Conservation (phyloP, 2,113 vertebrate species). For the Oreochromis spilurus region DNA sequence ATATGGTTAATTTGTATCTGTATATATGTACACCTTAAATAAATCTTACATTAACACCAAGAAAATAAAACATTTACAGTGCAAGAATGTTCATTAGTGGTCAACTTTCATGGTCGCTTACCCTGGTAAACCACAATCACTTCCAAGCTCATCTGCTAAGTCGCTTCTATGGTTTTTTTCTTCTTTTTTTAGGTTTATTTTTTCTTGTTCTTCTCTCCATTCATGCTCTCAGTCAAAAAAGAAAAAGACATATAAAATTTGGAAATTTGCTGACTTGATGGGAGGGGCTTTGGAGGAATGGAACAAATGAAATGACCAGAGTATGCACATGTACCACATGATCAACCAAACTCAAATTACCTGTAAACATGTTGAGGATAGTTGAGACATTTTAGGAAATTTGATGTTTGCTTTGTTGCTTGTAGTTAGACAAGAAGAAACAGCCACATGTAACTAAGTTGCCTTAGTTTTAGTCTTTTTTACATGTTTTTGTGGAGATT, state of each 20-base stretch:
- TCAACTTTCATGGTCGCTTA: constrained; percentile 33
- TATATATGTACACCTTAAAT: constrained; percentile 75
- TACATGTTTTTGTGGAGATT: neutral
- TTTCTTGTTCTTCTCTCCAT: neutral
- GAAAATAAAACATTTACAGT: constrained; percentile 76
- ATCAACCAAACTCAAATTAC: neutral
- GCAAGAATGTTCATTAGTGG: constrained; percentile 73
- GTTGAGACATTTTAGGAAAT: neutral
- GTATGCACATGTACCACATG: neutral
- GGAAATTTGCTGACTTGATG: neutral
- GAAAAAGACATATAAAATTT: neutral
- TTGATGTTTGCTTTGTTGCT: neutral
- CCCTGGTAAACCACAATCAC: constrained; percentile 65
- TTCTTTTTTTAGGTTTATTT: neutral
- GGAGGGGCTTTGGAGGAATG: neutral
- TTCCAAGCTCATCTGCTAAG: constrained; percentile 46
- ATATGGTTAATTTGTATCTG: constrained; percentile 72
- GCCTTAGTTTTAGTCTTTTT: neutral
- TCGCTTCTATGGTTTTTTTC: neutral
- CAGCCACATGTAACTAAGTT: neutral
- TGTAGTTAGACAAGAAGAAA: neutral
- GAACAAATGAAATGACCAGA: neutral
- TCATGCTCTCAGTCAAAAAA: neutral
- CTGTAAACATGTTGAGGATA: neutral
- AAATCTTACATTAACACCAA: constrained; percentile 75